These are phyloP conservation scores for Allygus modestus DNA, from an alignment of 2,888 invertebrate species.

Conservation along the genomic window DNA sequence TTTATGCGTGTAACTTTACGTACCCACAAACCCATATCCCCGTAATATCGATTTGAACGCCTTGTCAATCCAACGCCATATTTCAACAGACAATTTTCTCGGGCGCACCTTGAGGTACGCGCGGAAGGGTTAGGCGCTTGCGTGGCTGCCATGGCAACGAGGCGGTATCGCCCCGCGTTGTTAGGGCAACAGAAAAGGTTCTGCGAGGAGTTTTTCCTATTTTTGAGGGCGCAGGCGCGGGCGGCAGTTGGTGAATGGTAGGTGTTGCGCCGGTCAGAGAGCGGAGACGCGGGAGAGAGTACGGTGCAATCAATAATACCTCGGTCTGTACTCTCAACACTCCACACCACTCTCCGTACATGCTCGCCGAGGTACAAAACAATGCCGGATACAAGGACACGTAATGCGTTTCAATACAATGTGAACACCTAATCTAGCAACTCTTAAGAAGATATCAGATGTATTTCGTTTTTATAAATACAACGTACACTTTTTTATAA, in stretches of 20 bases:
- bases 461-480: no score
- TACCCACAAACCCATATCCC: slow-evolving; percentile 64
- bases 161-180: slow-evolving; percentile 60
- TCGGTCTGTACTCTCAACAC: background rate
- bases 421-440: no score
- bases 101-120: slow-evolving; percentile 36
- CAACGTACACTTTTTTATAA: no score
- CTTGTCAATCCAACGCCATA: slow-evolving; percentile 65
- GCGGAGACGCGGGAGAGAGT: slow-evolving; percentile 1
- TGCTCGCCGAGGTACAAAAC: no score
- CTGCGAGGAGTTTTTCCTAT: slow-evolving; percentile 52
- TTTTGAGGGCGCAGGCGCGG: slow-evolving; percentile 51
- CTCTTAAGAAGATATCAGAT: no score
- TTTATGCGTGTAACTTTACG: slow-evolving; percentile 57
- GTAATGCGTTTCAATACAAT: no score
- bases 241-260: slow-evolving; percentile 46
- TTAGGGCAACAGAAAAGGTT: slow-evolving; percentile 59
- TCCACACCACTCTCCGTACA: background rate
- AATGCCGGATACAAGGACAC: no score
- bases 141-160: slow-evolving; percentile 65
- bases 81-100: slow-evolving; percentile 64
- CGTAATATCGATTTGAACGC: slow-evolving; percentile 61
- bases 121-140: slow-evolving; percentile 63
- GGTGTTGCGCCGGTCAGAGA: slow-evolving; percentile 24
- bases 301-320: slow-evolving; percentile 40